Evolutionary conservation across 2,888 invertebrate species (phyloP).

Genomic region (Neoaliturus tenellus): DNA sequence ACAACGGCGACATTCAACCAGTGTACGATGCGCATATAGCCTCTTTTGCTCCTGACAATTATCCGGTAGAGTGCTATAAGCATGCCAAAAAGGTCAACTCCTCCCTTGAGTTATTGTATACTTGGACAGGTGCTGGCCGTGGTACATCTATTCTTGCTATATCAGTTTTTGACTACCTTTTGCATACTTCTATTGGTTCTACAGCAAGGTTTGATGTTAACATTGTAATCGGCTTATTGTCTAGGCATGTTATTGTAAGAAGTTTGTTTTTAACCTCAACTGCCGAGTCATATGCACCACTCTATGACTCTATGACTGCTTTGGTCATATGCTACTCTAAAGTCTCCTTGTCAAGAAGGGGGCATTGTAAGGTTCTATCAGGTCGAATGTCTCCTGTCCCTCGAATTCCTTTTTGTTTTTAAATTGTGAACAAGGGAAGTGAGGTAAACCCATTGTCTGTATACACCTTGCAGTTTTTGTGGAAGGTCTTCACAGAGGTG

Average conservation of each 20-base stretch:
- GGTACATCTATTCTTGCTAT: slow-evolving; percentile 61
- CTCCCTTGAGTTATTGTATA: slow-evolving; percentile 68
- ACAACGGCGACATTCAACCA: slow-evolving; percentile 64
- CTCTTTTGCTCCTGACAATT: slow-evolving; percentile 65
- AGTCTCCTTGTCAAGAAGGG: slow-evolving; percentile 62
- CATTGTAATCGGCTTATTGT: slow-evolving; percentile 67
- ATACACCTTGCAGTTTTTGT: slow-evolving; percentile 59
- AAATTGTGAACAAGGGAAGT: slow-evolving; percentile 51
- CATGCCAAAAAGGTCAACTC: slow-evolving; percentile 68
- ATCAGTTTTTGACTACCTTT: slow-evolving; percentile 63
- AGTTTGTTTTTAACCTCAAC: slow-evolving; percentile 53
- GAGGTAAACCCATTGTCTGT: slow-evolving; percentile 61
- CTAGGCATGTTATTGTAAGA: slow-evolving; percentile 65
- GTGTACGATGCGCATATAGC: slow-evolving; percentile 66
- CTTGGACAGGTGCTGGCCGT: slow-evolving; percentile 62
- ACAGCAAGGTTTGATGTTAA: slow-evolving; percentile 65
- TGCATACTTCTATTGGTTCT: slow-evolving; percentile 64
- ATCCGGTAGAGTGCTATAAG: slow-evolving; percentile 68
- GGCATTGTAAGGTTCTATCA: slow-evolving; percentile 53
- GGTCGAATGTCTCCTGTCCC: slow-evolving; percentile 60
- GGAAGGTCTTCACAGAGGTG: slow-evolving; percentile 3
- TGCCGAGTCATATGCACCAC: slow-evolving; percentile 64
- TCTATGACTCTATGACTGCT: no score
- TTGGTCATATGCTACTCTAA: slow-evolving; percentile 62
- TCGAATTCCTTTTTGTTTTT: slow-evolving; percentile 64